Base-by-base conservation (phyloP, 2,113 vertebrate species). In the Gobio gobio region DNA sequence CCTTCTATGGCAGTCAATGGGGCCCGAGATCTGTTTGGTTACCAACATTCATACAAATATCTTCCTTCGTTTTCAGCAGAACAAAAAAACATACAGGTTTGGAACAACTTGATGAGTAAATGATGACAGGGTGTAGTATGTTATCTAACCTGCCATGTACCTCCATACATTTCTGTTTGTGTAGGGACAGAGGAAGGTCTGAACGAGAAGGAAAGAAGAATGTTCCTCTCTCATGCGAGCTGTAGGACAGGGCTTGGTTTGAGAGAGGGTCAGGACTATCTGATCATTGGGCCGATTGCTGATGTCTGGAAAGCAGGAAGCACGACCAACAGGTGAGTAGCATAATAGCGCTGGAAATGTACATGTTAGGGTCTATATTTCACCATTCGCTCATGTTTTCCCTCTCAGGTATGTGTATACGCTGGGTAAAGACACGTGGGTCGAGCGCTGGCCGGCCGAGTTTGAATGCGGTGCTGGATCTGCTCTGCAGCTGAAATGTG, bases 351-450 rank as follows among this genome's bases (percentile, higher is more conserved):
- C 10, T 20, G 36, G 24, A 68, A n/a, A 36, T 29, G 24, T 16
- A 49, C 5, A 16, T 18, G 26, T 85, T 74, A 13, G 36, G 26
- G 29, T 9, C n/a, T 8, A 3, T 58, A 7, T 24, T 26, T 66
- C 6, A 36, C 24, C 6, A 59, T 9, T 58, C 18, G 3, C 14
- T 29, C 5, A 5, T 20, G 24, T 29, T 22, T 66, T 81, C n/a
- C 78, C 45, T 78, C 45, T 49, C 86, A 95, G 94, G 10, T 89
- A 78, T 13, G 76, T 85, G 77, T 95, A 95, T 87, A 61, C 90
- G 85, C 83, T 95, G 61, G 94, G 94, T 0, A 94, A 93, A 86
- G 79, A 88, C 82, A 93, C 94, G 3, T 95, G 94, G 94, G 89
- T 94, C 84, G 94, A 95, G 79, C 90, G 63, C 66, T 95, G 94